Percentiles rank a stretch among this genome's conserved stretches.
These are phyloP conservation scores for Paedocypris sp. DNA, from an alignment of 2,113 vertebrate genomes.

Conservation along the genomic window DNA sequence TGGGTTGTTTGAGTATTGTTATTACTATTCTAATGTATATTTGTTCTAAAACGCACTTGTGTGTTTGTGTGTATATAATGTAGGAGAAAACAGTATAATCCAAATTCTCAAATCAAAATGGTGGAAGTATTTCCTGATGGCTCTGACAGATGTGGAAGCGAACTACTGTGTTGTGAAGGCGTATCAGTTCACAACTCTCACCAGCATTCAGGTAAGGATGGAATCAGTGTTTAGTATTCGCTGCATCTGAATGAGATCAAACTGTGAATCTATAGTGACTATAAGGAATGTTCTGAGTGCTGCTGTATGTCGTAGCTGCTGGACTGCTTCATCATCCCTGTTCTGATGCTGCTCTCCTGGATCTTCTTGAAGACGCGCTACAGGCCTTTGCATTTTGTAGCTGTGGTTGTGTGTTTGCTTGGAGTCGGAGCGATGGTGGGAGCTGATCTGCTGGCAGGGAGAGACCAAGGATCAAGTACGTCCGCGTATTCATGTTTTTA, in stretches of 20 bases:
- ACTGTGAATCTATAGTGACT: background rate
- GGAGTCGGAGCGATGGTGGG: conserved; percentile 94
- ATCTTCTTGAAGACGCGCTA: conserved; percentile 81
- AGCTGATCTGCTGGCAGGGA: conserved; percentile 77
- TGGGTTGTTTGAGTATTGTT: too few relatives aligned
- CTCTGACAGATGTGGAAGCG: conserved; percentile 84
- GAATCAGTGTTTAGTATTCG: background rate
- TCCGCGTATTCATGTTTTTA: too few relatives aligned
- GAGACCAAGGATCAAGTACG: conserved; percentile 73
- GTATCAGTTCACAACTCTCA: conserved; percentile 87
- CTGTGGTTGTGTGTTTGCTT: conserved; percentile 76
- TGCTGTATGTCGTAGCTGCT: conserved; percentile 67
- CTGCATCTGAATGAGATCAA: too few relatives aligned
- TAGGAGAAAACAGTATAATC: conserved; percentile 66
- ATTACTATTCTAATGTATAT: too few relatives aligned
- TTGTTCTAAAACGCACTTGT: too few relatives aligned
- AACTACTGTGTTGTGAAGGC: conserved; percentile 88
- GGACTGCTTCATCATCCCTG: conserved; percentile 91
- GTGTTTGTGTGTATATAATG: too few relatives aligned
- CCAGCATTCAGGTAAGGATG: conserved; percentile 85
- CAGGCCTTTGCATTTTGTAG: conserved; percentile 74
- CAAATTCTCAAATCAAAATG: conserved; percentile 77
- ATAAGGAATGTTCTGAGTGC: background rate
- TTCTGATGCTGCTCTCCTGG: conserved; percentile 93
- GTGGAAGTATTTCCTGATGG: conserved; percentile 92